Conservation (phyloP, 2,113 vertebrate species). For the Agelaius tricolor region DNA sequence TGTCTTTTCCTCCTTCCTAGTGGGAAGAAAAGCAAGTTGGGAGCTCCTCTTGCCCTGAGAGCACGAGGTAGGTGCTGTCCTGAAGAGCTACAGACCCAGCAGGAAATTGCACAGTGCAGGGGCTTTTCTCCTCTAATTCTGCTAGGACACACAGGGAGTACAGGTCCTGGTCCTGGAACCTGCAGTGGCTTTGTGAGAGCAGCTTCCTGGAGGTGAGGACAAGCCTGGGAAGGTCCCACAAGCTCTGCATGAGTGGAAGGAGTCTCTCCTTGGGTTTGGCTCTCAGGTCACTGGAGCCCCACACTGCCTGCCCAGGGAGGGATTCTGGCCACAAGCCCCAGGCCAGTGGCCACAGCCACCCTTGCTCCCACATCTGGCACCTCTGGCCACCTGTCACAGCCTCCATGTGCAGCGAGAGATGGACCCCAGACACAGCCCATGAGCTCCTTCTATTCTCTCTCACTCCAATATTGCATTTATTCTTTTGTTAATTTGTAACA, state of each 20-base stretch:
- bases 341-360: not conserved
- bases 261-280: too few relatives aligned
- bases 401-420: not conserved
- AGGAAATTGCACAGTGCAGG: not conserved
- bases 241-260: accelerated
- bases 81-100: not conserved
- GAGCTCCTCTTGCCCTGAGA: not conserved
- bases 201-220: not conserved
- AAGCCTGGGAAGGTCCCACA: not conserved
- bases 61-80: not conserved
- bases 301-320: accelerated
- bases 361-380: not conserved
- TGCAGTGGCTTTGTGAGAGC: not conserved
- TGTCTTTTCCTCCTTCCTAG: not conserved
- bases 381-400: not conserved
- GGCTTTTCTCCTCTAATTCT: not conserved
- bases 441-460: not conserved
- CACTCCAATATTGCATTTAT: not conserved
- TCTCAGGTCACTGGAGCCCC: not conserved
- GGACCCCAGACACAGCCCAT: not conserved
- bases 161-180: not conserved
- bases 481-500: not conserved
- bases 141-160: accelerated
- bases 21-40: not conserved
- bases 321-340: not conserved